A percentile compares a stretch with the other conserved stretches of the same genome.
These are phyloP conservation scores for Endomychus coccineus DNA, from an alignment of 2,888 invertebrate species.

Conservation along the genomic window DNA sequence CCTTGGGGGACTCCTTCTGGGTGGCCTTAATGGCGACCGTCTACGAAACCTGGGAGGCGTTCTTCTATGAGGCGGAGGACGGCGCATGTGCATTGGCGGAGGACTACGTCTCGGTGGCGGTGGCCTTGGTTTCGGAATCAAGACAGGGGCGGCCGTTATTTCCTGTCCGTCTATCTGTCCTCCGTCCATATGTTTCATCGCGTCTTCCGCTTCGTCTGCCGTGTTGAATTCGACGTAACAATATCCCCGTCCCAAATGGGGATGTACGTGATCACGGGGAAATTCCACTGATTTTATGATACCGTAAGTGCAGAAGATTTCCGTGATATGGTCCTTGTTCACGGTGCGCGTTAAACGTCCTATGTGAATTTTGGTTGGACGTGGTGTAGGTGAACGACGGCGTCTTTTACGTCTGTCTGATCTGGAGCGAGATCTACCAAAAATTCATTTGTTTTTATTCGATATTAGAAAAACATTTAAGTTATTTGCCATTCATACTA, in stretches of 20 bases:
- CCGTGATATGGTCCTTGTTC: conserved; percentile 79
- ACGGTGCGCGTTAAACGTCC: conserved; percentile 90
- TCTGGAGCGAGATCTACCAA: conserved; percentile 51
- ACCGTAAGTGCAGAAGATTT: conserved; percentile 87
- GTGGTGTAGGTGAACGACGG: conserved; percentile 82
- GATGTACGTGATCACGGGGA: conserved; percentile 80
- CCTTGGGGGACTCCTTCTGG: conserved; percentile 48
- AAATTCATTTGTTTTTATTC: neutral
- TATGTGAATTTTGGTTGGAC: conserved; percentile 89
- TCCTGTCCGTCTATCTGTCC: conserved; percentile 85
- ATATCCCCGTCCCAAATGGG: conserved; percentile 82
- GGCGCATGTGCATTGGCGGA: conserved; percentile 49
- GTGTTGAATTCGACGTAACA: conserved; percentile 93
- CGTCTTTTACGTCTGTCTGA: conserved; percentile 63
- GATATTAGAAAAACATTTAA: too few relatives aligned
- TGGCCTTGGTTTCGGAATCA: conserved; percentile 64
- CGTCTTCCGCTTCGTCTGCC: conserved; percentile 94
- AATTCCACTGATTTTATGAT: conserved; percentile 84
- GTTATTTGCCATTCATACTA: too few relatives aligned
- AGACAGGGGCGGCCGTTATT: conserved; percentile 89
- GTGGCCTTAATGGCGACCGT: conserved; percentile 37
- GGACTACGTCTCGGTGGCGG: conserved; percentile 50
- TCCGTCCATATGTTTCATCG: conserved; percentile 99
- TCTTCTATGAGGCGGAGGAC: conserved; percentile 50
- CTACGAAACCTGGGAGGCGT: conserved; percentile 41